Base-by-base conservation (phyloP, 2,888 invertebrate species). In the Hypolimnas misippus region DNA sequence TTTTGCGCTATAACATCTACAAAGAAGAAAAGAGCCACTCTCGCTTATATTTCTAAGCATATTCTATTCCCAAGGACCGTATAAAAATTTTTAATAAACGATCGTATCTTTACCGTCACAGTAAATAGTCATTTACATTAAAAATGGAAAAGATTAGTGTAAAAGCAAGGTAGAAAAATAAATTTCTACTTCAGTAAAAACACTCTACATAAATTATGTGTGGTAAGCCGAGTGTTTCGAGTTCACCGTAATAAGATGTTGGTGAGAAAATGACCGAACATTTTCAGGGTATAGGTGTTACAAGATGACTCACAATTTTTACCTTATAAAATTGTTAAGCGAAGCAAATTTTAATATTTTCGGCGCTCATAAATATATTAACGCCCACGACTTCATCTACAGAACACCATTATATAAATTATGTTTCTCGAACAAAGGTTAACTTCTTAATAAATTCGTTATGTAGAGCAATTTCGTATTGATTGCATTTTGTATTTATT, bases 181-280 rank as follows among this genome's bases (percentile, higher is more conserved):
- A 35, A 57, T 57, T 52, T 46, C 55, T 56, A 50, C 35, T 35
- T 33, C 10, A n/a, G 49, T 50, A 17, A 62, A 65, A 61, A 55
- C 50, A 35, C 19, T 62, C 58, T 33, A 58, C 62, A 59, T 62
- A 62, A 66, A 66, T 66, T 63, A 66, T 50, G 50, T 57, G 56
- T 52, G 53, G 56, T 67, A 60, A 65, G 59, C 62, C 62, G 62
- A 65, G 69, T 67, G 66, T 58, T 49, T 56, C 65, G 59, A 66
- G 65, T 73, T 71, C 68, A 67, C 61, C 71, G 75, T 76, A 78
- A 76, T 76, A 76, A 77, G 72, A 71, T 73, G 75, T 73, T 70
- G 75, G 71, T 65, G 64, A 62, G 60, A 72, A 72, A 75, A 77
- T 77, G 73, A 73, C 74, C 70, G 60, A 67, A 69, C 73, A 76